Conservation (phyloP, 1,140 invertebrate species). For the Zophobas atratus region DNA sequence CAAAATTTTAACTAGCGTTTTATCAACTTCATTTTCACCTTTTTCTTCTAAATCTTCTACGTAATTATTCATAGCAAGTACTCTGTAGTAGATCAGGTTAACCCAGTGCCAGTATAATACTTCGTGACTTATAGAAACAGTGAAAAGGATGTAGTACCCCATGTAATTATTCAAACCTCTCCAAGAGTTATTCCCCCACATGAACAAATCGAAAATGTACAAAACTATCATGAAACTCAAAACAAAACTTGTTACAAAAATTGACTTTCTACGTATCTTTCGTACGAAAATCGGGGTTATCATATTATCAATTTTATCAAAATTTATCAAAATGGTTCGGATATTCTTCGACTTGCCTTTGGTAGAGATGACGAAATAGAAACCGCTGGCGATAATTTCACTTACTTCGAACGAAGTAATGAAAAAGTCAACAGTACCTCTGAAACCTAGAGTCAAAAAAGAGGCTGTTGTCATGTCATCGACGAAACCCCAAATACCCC, state of each 20-base stretch:
- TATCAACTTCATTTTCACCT: too few species aligned
- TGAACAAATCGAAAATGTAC: constrained; percentile 15
- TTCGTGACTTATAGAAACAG: constrained; percentile 1
- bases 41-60: too few species aligned
- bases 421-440: constrained; percentile 6
- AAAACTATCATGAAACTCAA: background rate
- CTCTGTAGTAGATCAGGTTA: background rate
- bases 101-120: constrained; percentile 8
- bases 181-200: constrained; percentile 26
- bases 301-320: constrained; percentile 30
- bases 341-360: constrained; percentile 50
- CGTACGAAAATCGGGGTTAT: background rate
- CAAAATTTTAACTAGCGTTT: background rate
- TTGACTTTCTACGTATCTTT: background rate
- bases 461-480: constrained; percentile 14
- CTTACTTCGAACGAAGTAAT: constrained; percentile 50
- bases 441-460: constrained; percentile 3
- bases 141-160: constrained; percentile 8
- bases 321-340: constrained; percentile 42
- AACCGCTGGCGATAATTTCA: constrained; percentile 46
- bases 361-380: constrained; percentile 46
- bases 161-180: constrained; percentile 14
- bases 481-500: constrained; percentile 1
- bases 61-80: background rate
- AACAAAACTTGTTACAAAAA: background rate